Percentiles rank a stretch among this genome's conserved stretches.
phyloP scores from a whole-genome alignment of 2,797 vertebrate species.

The Parambassis ranga region DNA sequence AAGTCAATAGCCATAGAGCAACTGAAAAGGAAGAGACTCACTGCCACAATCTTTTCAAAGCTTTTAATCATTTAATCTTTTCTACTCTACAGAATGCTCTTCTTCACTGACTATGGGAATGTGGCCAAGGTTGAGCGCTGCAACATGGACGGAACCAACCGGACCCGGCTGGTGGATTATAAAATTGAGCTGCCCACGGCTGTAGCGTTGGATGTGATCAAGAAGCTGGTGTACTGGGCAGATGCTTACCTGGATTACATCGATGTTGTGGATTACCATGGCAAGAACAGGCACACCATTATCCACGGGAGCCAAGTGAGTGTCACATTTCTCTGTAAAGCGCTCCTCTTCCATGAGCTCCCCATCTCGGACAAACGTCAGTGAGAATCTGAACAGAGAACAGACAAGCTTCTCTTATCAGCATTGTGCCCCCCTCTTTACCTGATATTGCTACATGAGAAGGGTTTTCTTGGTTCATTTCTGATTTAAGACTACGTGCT shows the following conservation, averaged over 20 bases:
- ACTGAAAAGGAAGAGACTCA: too few relatives aligned
- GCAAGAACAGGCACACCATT: conserved; percentile 87
- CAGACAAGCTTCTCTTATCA: conserved; percentile 18
- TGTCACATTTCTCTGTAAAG: conserved; percentile 47
- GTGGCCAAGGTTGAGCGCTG: conserved; percentile 94
- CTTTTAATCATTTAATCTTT: background rate
- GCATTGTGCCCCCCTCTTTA: conserved; percentile 2
- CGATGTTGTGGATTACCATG: conserved; percentile 94
- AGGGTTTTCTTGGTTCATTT: conserved; percentile 32
- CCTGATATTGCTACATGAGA: conserved; percentile 31
- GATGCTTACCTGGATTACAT: conserved; percentile 94
- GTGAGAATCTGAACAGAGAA: conserved; percentile 6
- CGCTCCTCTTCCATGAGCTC: background rate
- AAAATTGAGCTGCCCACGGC: conserved; percentile 92
- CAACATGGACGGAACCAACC: conserved; percentile 96
- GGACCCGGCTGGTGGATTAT: conserved; percentile 89
- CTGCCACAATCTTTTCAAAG: background rate
- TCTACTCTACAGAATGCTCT: conserved; percentile 88
- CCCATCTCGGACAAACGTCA: conserved; percentile 6
- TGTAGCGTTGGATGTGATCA: conserved; percentile 90
- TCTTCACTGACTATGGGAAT: conserved; percentile 95
- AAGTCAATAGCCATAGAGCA: too few relatives aligned
- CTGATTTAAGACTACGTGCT: conserved; percentile 24
- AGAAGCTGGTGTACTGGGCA: conserved; percentile 96
- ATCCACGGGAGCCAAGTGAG: conserved; percentile 91